Base-by-base conservation (phyloP, 2,113 vertebrate species). In the Lanius ludovicianus region DNA sequence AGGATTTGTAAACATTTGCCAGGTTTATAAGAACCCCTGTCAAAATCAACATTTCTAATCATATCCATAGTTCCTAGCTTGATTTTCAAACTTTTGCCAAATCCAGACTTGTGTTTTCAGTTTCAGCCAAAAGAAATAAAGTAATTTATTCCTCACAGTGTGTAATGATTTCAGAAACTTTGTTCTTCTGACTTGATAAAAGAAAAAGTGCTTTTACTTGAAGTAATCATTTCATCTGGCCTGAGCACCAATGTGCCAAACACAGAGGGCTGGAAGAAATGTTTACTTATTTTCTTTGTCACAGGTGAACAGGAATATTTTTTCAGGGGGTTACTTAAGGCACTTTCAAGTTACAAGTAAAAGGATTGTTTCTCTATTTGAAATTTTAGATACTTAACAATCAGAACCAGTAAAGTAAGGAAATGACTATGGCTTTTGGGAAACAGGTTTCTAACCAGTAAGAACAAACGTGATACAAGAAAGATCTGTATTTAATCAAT, bases 401-500 rank as follows among this genome's bases (percentile, higher is more conserved):
- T 49, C 46, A 95, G 25, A 69, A 20, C 67, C n/a, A 39, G 93
- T 55, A 90, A 96, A 96, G 59, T 67, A 86, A 88, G 47, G 35
- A 95, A 92, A 93, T 41, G 2, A 27, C 67, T 50, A n/a, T 41
- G 83, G 47, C n/a, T 81, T 97, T 97, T 93, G 74, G 91, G 69
- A 89, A 97, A 92, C 41, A 91, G 53, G 19, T 70, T 90, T 93
- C 62, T 90, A 93, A 91, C 67, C 65, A 95, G 84, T 85, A 93
- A 85, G 91, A 19, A 73, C 76, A 94, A 96, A 96, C 28, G 57
- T 82, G 89, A 56, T 82, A 94, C 93, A 80, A 73, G 57, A 93
- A 93, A 96, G 95, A 95, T 87, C 60, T 96, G 84, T 97, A 97
- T 96, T 98, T 97, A 97, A 98, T 98, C 95, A 97, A 96, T 96